Conservation (phyloP, 1,140 invertebrate species). For the Drosophila azteca region DNA sequence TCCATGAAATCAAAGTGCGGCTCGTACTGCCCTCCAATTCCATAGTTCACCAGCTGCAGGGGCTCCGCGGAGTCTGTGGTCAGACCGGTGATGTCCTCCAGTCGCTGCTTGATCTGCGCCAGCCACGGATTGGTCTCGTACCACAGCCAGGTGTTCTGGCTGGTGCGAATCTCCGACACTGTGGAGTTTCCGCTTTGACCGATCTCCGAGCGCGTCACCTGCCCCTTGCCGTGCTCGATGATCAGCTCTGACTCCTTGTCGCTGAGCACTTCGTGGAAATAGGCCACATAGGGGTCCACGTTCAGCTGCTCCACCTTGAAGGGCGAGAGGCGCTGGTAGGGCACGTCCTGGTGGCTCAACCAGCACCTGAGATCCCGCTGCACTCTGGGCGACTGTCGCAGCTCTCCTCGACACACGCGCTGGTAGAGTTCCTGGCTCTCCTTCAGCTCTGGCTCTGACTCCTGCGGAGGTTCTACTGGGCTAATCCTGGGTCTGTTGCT, state of each 20-base stretch:
- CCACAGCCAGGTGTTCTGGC: slow-evolving; percentile 98
- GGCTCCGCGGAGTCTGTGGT: slow-evolving; percentile 90
- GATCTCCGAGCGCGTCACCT: slow-evolving; percentile 91
- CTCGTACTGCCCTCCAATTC: slow-evolving; percentile 90
- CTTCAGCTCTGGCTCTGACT: slow-evolving; percentile 17
- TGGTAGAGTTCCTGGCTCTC: slow-evolving; percentile 86
- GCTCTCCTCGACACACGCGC: slow-evolving; percentile 93
- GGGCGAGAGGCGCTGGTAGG: slow-evolving; percentile 91
- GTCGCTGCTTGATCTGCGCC: slow-evolving; percentile 79
- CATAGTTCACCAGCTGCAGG: slow-evolving; percentile 88
- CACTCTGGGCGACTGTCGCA: slow-evolving; percentile 68
- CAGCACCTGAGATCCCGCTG: slow-evolving; percentile 86
- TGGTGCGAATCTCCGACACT: slow-evolving; percentile 91
- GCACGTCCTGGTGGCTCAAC: slow-evolving; percentile 88
- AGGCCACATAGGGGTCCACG: slow-evolving; percentile 91
- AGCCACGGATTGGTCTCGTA: slow-evolving; percentile 90
- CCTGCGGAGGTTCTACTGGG: neutral
- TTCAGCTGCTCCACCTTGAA: slow-evolving; percentile 96
- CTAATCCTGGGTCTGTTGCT: neutral
- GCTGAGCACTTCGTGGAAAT: slow-evolving; percentile 91
- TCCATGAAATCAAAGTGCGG: slow-evolving; percentile 90
- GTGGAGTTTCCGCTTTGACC: slow-evolving; percentile 85
- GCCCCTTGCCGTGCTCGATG: slow-evolving; percentile 89
- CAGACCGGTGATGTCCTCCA: slow-evolving; percentile 92
- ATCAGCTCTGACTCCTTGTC: slow-evolving; percentile 89